phyloP scores from a whole-genome alignment of 2,113 vertebrate genomes.

The Platycercus adscitus region DNA sequence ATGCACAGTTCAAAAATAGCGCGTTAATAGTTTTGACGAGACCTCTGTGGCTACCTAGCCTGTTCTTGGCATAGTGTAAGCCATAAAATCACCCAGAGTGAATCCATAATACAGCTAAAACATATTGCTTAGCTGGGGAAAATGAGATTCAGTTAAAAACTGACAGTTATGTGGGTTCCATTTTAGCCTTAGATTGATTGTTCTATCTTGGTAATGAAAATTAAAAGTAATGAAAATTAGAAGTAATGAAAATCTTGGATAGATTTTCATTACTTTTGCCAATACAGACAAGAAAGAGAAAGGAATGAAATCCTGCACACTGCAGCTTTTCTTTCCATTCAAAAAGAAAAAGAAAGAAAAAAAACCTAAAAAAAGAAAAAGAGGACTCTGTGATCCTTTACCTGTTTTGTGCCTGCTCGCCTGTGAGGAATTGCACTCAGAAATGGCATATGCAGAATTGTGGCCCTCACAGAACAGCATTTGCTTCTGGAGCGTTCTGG shows the following conservation, averaged over 20 bases:
- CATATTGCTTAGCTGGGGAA: background rate
- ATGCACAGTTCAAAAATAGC: fast-evolving
- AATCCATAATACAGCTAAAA: background rate
- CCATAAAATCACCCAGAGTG: background rate
- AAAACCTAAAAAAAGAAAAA: background rate
- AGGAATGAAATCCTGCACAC: background rate
- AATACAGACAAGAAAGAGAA: background rate
- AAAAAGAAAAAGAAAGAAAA: no score
- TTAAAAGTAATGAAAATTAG: background rate
- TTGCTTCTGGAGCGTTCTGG: background rate
- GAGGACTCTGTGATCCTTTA: background rate
- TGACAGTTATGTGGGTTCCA: background rate
- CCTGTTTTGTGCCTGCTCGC: fast-evolving
- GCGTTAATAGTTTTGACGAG: background rate
- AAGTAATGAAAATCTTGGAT: background rate
- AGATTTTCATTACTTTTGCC: background rate
- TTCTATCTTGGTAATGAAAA: background rate
- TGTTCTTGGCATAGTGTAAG: background rate
- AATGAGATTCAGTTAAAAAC: background rate
- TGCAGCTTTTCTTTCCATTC: background rate
- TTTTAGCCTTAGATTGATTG: background rate
- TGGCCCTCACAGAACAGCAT: no score
- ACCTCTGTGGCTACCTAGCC: background rate
- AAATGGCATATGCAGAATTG: no score
- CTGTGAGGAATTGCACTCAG: background rate